Evolutionary conservation across 2,113 vertebrate species (phyloP).

Genomic region (Sander lucioperca): DNA sequence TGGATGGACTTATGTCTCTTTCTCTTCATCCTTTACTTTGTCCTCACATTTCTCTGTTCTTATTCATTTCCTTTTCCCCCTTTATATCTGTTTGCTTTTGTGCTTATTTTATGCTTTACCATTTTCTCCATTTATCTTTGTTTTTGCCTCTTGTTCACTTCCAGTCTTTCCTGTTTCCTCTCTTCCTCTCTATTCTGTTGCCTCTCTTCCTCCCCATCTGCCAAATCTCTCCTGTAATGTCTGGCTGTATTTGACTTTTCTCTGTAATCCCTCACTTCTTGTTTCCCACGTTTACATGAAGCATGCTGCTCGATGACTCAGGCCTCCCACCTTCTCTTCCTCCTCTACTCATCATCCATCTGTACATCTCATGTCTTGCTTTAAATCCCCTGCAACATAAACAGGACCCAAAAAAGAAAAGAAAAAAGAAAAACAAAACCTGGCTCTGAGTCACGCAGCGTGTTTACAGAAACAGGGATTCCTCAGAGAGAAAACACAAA

Average conservation of each 20-base stretch:
- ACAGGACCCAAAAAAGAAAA: constrained; percentile 5
- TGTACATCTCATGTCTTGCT: constrained; percentile 30
- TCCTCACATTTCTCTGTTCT: neutral
- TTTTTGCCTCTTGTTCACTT: neutral
- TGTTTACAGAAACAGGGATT: constrained; percentile 55
- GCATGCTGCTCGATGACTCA: constrained; percentile 41
- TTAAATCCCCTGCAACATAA: constrained; percentile 3
- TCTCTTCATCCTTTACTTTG: neutral
- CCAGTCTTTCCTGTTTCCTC: too few relatives aligned
- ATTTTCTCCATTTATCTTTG: neutral
- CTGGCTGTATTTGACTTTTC: neutral
- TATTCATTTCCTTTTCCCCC: neutral
- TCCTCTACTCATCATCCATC: constrained; percentile 33
- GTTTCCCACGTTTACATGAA: constrained; percentile 37
- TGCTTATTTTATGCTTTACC: too few relatives aligned
- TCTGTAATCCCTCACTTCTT: constrained; percentile 39
- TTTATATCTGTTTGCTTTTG: neutral
- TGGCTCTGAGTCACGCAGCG: constrained; percentile 24
- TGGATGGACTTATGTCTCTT: too few relatives aligned
- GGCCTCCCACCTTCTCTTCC: constrained; percentile 27
- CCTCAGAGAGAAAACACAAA: constrained; percentile 61
- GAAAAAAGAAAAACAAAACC: neutral
- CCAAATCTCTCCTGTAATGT: constrained; percentile 13
- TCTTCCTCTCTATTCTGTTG: too few relatives aligned
- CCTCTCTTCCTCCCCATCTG: neutral